These are phyloP conservation scores for Samia ricini DNA, from an alignment of 1,140 invertebrate species.

Conservation along the genomic window DNA sequence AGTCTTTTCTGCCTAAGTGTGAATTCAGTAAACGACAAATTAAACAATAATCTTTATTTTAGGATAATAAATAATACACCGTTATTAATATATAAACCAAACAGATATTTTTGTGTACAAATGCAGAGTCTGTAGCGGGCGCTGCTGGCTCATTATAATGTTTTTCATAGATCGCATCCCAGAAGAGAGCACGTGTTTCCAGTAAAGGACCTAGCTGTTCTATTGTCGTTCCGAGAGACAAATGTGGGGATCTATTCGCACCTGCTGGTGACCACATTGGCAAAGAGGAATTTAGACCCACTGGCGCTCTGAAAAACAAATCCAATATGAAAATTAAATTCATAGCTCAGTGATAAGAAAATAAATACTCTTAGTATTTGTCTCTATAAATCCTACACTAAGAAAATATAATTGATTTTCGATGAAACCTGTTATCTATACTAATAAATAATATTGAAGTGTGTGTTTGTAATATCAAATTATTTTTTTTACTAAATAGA, in stretches of 20 bases:
- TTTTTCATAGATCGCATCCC: conserved; percentile 21
- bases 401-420: not conserved
- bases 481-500: not conserved
- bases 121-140: conserved; percentile 1
- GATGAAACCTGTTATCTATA: not conserved
- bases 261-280: conserved; percentile 19
- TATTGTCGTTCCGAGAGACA: conserved; percentile 15
- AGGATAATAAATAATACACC: too few species aligned
- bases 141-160: conserved; percentile 15
- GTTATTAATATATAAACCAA: not conserved
- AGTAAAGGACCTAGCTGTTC: conserved; percentile 13
- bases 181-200: conserved; percentile 15
- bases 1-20: too few species aligned
- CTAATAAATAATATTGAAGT: too few species aligned
- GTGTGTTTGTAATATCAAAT: too few species aligned
- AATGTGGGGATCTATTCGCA: conserved; percentile 11
- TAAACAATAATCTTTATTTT: too few species aligned
- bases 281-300: conserved; percentile 15
- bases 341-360: conserved; percentile 23
- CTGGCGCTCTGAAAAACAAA: conserved; percentile 11
- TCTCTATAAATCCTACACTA: too few species aligned
- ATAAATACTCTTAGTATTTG: not conserved
- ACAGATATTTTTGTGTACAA: not conserved
- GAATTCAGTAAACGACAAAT: too few species aligned
- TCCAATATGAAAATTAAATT: conserved; percentile 9